These are phyloP conservation scores for Merops nubicus DNA, from an alignment of 2,113 vertebrate species.

Conservation along the genomic window DNA sequence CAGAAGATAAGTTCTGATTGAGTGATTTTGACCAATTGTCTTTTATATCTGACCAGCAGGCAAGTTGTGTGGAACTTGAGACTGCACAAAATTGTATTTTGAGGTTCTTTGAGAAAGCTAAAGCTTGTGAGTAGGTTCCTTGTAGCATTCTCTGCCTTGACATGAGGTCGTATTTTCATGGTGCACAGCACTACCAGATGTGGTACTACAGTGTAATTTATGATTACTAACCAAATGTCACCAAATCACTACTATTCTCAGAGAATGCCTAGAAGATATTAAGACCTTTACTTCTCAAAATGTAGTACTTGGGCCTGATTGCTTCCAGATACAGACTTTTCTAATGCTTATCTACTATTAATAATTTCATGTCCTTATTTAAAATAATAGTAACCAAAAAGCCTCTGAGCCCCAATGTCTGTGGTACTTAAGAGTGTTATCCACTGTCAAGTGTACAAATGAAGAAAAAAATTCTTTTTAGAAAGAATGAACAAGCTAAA, in stretches of 20 bases:
- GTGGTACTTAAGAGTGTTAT: not conserved
- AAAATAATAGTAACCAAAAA: not conserved
- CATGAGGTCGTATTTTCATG: not conserved
- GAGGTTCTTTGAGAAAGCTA: not conserved
- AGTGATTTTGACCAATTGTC: not conserved
- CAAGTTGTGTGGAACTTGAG: not conserved
- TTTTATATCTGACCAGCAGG: not conserved
- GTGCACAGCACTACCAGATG: not conserved
- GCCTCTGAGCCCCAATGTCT: not conserved
- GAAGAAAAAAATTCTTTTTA: not conserved
- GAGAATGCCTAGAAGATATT: not conserved
- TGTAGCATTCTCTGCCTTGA: not conserved
- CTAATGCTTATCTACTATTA: not conserved
- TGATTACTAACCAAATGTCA: not conserved
- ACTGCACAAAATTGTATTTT: not conserved
- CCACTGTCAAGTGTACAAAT: not conserved
- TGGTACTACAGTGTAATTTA: not conserved
- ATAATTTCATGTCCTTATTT: not conserved
- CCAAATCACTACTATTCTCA: not conserved
- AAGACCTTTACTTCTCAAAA: not conserved
- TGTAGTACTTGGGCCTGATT: not conserved
- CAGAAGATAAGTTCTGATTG: not conserved
- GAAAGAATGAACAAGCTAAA: not conserved
- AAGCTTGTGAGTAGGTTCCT: not conserved
- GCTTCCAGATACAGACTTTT: not conserved